These are phyloP conservation scores for Lydus trimaculatus DNA, from an alignment of 2,888 invertebrate species.

Conservation along the genomic window DNA sequence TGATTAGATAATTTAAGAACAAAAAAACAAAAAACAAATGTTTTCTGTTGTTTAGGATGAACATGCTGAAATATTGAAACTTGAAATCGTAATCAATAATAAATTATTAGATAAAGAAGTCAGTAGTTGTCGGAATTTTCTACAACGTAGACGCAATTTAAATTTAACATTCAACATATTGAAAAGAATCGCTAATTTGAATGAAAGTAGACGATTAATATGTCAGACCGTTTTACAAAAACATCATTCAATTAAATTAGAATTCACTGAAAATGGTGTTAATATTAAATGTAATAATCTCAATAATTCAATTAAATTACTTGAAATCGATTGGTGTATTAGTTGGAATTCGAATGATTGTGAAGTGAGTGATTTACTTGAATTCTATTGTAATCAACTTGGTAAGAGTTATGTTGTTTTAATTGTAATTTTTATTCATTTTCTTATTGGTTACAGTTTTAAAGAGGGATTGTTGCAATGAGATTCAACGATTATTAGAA, in stretches of 20 bases:
- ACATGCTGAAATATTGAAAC: conserved; percentile 34
- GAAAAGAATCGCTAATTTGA: conserved; percentile 33
- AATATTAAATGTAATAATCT: conserved; percentile 30
- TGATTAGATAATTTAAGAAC: no score
- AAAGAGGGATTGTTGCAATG: conserved; percentile 15
- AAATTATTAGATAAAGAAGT: conserved; percentile 30
- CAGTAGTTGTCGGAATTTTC: conserved; percentile 30
- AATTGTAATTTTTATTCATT: neutral
- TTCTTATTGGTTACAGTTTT: conserved; percentile 29
- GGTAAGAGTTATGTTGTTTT: conserved; percentile 32
- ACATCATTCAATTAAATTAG: conserved; percentile 25
- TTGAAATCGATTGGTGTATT: conserved; percentile 34
- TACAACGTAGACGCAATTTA: conserved; percentile 35
- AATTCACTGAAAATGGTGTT: conserved; percentile 21
- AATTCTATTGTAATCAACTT: conserved; percentile 36
- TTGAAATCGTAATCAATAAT: conserved; percentile 30
- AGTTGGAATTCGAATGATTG: conserved; percentile 34
- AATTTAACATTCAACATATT: conserved; percentile 32
- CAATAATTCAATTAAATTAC: conserved; percentile 17
- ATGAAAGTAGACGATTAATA: conserved; percentile 35
- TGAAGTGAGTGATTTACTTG: conserved; percentile 33
- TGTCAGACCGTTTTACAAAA: conserved; percentile 30
- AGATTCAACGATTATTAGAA: conserved; percentile 28
- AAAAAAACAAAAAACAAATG: neutral
- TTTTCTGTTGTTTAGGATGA: conserved; percentile 27